Evolutionary conservation across 37 sponge, comb jelly and placozoan genomes (phyloP), one percentile per base, ranked within the genome.

Genomic region (Oopsacas minuta): DNA sequence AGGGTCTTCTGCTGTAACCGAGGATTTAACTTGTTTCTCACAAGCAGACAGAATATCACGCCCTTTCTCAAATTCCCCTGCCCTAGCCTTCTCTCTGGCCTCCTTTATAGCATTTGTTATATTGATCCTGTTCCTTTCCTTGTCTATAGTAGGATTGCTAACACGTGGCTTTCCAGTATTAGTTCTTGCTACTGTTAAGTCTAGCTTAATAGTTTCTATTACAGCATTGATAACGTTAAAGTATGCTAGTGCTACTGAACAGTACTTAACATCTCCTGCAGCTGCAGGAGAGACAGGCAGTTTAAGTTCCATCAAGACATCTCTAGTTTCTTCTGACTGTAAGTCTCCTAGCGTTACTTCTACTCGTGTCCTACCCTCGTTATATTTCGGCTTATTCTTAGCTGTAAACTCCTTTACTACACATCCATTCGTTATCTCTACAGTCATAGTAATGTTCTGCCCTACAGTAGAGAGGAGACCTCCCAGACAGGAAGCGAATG

Each of bases 401-500:
- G 91, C 85, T 37, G 92, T 91, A 22, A 92, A 89, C 39, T 37
- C 83, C n/a, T 46, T 52, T 34, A 94, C 46, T 38, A 49, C 83
- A 51, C 82, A 84, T 23, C 89, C 86, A 42, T 89, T 89, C 35
- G 38, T 25, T 0, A 85, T 38, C 36, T 86, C 87, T 37, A 94
- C 17, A 35, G 83, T 90, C 36, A 94, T 85, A 35, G 91, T 82
- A 36, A 94, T 86, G 61, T 94, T 94, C 89, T 94, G 95, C n/a
- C 95, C 95, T 37, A 94, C 87, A 37, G 91, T 91, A 88, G 93
- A 92, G 28, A 94, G 86, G 51, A 94, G 84, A 36, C 95, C 95
- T 34, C 95, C 95, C 23, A 94, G 93, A 81, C 95, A 94, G 84
- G 92, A 93, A 38, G 95, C 95, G 90, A 94, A 94, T 0, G 93